Conservation (phyloP, 2,888 invertebrate species). For the Pyrochroa serraticornis region DNA sequence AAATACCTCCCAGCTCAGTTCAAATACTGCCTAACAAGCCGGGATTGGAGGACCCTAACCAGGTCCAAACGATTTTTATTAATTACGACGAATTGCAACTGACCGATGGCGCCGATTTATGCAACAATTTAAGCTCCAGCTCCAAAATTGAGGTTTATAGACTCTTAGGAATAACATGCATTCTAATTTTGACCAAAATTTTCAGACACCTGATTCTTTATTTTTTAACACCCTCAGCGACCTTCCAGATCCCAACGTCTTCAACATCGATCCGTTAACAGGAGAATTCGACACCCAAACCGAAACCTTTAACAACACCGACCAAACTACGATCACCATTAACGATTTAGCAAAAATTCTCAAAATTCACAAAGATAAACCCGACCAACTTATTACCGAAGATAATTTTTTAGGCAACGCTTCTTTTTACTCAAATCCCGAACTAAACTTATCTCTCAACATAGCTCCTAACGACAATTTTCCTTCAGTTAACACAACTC, state of each 20-base stretch:
- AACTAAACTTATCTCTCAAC: too few species aligned
- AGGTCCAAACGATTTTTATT: constrained; percentile 34
- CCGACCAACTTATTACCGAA: too few species aligned
- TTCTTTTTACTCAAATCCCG: too few species aligned
- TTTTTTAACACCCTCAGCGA: constrained; percentile 40
- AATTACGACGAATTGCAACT: constrained; percentile 34
- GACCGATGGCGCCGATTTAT: constrained; percentile 23
- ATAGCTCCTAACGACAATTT: too few species aligned
- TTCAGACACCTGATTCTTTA: constrained; percentile 35
- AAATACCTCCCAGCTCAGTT: constrained; percentile 13
- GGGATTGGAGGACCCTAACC: neutral
- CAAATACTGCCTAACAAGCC: constrained; percentile 11
- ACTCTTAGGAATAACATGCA: neutral
- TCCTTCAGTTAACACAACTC: too few species aligned
- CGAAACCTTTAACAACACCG: neutral
- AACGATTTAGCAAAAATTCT: too few species aligned
- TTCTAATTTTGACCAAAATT: neutral
- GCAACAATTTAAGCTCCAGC: neutral
- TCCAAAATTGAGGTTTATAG: neutral
- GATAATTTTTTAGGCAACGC: too few species aligned
- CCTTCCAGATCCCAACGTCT: constrained; percentile 42
- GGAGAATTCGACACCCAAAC: constrained; percentile 16
- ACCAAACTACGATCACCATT: neutral
- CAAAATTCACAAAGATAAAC: too few species aligned
- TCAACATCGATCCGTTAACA: constrained; percentile 31